Evolutionary conservation across 2,113 vertebrate genomes (phyloP).

Genomic region (Gracilinanus agilis): DNA sequence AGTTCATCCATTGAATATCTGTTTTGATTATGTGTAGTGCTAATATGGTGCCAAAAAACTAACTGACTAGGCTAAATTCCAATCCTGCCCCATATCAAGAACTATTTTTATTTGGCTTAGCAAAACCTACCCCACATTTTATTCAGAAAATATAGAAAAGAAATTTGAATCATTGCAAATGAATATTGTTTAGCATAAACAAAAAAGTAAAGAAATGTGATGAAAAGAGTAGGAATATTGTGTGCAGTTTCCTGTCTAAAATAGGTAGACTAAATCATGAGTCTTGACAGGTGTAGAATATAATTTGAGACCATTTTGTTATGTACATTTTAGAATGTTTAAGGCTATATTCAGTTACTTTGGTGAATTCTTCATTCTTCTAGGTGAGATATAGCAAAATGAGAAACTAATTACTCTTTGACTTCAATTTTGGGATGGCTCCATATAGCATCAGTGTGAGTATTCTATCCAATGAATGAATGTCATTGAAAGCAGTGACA

Average conservation of each 20-base stretch:
- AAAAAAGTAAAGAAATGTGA: not conserved
- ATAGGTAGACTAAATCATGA: not conserved
- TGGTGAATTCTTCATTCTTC: not conserved
- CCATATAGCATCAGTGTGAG: too few species aligned
- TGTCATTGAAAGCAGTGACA: not conserved
- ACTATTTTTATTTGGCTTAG: not conserved
- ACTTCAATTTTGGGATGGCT: not conserved
- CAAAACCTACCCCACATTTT: not conserved
- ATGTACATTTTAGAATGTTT: not conserved
- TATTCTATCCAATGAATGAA: not conserved
- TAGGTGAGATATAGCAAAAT: not conserved
- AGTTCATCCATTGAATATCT: not conserved
- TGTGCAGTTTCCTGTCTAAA: not conserved
- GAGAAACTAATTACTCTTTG: not conserved
- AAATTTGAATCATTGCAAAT: not conserved
- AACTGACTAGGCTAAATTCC: not conserved
- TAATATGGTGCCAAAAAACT: not conserved
- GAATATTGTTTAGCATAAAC: not conserved
- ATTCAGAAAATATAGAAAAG: not conserved
- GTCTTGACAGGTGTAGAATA: not conserved
- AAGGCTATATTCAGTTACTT: not conserved
- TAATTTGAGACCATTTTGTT: not conserved
- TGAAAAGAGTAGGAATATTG: not conserved
- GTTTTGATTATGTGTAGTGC: constrained; percentile 13
- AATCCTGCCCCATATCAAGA: not conserved